phyloP scores from a whole-genome alignment of 2,888 invertebrate species.

The Uropetala carovei region DNA sequence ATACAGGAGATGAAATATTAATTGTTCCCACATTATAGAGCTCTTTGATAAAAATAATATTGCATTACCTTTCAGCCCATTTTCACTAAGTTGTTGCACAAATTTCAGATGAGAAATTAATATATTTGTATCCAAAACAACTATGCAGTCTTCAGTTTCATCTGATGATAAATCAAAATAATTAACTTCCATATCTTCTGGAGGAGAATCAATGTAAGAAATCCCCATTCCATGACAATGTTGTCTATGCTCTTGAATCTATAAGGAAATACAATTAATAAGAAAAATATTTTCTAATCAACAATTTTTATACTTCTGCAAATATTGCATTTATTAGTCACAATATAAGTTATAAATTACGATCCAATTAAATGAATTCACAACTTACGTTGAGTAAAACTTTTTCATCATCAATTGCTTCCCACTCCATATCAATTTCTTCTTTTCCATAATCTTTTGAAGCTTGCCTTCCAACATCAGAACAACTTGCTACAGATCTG shows the following conservation, averaged over 20 bases:
- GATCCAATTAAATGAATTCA: background rate
- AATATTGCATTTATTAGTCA: no score
- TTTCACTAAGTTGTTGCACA: slow-evolving; percentile 5
- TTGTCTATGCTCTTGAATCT: slow-evolving; percentile 47
- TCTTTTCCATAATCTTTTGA: background rate
- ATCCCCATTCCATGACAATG: background rate
- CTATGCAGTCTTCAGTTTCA: background rate
- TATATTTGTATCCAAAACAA: slow-evolving; percentile 51
- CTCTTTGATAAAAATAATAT: no score
- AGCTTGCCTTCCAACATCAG: no score
- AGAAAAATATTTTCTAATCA: background rate
- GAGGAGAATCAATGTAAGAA: background rate
- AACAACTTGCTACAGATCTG: no score
- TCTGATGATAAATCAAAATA: slow-evolving; percentile 33
- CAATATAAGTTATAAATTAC: background rate
- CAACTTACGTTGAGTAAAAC: slow-evolving; percentile 43
- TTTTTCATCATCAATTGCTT: slow-evolving; percentile 40
- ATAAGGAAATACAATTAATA: background rate
- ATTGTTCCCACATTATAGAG: no score
- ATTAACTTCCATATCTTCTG: slow-evolving; percentile 38
- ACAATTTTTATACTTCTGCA: background rate
- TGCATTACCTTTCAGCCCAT: slow-evolving; percentile 18
- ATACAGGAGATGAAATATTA: no score
- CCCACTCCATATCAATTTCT: slow-evolving; percentile 38
- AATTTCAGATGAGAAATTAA: slow-evolving; percentile 44